Conservation (phyloP, 2,797 vertebrate species). For the Luscinia megarhynchos region DNA sequence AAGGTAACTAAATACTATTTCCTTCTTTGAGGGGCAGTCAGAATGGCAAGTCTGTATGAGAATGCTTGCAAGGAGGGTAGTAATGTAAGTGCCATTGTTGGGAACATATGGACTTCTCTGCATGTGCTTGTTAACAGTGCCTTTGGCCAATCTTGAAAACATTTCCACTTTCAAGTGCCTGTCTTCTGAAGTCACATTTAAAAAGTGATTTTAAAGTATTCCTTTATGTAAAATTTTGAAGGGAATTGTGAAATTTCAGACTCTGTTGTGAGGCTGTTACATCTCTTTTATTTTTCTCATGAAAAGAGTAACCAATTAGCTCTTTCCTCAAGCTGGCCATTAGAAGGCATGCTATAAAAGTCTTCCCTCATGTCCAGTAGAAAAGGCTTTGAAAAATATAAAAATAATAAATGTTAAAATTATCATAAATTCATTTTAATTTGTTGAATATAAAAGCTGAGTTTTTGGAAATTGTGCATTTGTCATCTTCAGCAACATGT, state of each 20-base stretch:
- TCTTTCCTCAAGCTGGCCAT: neutral
- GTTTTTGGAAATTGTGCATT: neutral
- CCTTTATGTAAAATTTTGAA: neutral
- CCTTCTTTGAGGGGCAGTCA: neutral
- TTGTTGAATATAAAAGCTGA: neutral
- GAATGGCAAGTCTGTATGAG: neutral
- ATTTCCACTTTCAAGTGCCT: neutral
- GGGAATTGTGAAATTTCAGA: neutral
- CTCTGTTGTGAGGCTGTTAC: neutral
- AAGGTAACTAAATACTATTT: neutral
- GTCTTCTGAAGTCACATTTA: neutral
- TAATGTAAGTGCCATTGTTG: accelerated
- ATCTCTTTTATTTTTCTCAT: neutral
- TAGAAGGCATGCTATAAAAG: neutral
- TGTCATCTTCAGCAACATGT: accelerated
- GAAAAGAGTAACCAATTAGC: neutral
- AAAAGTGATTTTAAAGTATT: neutral
- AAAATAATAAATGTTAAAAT: neutral
- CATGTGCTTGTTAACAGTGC: neutral
- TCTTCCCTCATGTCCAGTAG: neutral
- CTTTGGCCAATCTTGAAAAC: neutral
- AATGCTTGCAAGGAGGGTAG: neutral
- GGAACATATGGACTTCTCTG: neutral
- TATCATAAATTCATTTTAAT: neutral
- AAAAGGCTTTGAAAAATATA: neutral